A percentile compares a stretch with the other conserved stretches of the same genome.
phyloP scores from a whole-genome alignment of 2,113 vertebrate genomes.

The Dipodomys stephensi region DNA sequence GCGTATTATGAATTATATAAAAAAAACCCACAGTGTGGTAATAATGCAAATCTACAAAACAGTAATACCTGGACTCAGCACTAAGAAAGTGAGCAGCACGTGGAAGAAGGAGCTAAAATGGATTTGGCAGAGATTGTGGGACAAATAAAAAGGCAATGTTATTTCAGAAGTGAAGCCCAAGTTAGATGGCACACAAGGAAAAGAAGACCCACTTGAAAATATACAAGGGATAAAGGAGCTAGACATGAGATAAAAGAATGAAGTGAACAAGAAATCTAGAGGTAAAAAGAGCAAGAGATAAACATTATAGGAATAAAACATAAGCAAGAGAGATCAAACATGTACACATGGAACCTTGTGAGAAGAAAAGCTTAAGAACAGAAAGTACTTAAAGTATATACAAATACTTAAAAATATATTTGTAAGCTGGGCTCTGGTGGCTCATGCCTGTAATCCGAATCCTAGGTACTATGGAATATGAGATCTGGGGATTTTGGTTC shows the following conservation, averaged over 20 bases:
- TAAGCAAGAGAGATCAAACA: not conserved
- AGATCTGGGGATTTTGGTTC: too few relatives aligned
- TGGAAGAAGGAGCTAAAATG: not conserved
- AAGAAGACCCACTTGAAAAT: not conserved
- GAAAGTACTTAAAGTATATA: not conserved
- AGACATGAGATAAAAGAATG: not conserved
- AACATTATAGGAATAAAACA: not conserved
- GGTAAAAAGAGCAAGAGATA: not conserved
- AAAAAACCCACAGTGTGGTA: not conserved
- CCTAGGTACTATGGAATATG: too few relatives aligned
- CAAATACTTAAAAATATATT: not conserved
- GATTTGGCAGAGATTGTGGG: constrained; percentile 28
- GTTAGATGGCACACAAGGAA: not conserved
- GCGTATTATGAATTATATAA: not conserved
- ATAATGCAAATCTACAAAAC: constrained; percentile 6
- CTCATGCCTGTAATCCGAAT: too few relatives aligned
- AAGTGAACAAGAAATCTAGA: not conserved
- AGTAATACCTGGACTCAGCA: not conserved
- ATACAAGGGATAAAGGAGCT: not conserved
- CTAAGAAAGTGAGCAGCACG: not conserved
- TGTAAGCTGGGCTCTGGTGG: too few relatives aligned
- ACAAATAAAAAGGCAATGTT: constrained; percentile 24
- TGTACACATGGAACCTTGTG: not conserved
- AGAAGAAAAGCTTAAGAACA: constrained; percentile 4
- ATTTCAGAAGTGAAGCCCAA: constrained; percentile 34